Evolutionary conservation across 2,797 vertebrate genomes (phyloP).

Genomic region (Eulemur rubriventer): DNA sequence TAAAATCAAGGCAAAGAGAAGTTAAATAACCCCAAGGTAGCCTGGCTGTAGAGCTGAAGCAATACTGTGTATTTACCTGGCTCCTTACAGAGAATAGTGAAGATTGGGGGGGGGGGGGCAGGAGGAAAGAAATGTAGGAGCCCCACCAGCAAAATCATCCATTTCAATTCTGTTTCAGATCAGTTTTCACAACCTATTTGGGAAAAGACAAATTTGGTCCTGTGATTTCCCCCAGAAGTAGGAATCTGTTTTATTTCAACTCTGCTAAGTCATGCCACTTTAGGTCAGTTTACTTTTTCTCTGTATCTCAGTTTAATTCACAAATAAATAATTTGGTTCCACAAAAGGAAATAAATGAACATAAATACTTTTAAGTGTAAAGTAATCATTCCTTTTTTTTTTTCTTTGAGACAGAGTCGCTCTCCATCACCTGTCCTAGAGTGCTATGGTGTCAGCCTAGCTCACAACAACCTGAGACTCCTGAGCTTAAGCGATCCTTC

Average conservation of each 20-base stretch:
- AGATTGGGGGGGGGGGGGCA: not conserved
- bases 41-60: not conserved
- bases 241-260: slow-evolving; percentile 33
- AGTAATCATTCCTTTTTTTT: not conserved
- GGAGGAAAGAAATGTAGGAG: not conserved
- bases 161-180: slow-evolving; percentile 15
- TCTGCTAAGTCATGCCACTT: not conserved
- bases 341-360: not conserved
- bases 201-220: not conserved
- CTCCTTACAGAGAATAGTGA: not conserved
- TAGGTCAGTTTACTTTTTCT: not conserved
- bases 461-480: no score
- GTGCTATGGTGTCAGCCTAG: no score
- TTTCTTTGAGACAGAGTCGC: no score
- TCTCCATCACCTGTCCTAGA: no score
- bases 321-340: not conserved
- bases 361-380: slow-evolving; percentile 45
- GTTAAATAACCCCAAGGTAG: not conserved
- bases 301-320: not conserved
- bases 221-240: not conserved
- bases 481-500: no score
- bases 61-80: not conserved
- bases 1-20: not conserved
- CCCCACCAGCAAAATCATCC: not conserved
- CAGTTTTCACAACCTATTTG: not conserved